Conservation (phyloP, 2,797 vertebrate genomes). For the Microctenopoma stevenorrisi region DNA sequence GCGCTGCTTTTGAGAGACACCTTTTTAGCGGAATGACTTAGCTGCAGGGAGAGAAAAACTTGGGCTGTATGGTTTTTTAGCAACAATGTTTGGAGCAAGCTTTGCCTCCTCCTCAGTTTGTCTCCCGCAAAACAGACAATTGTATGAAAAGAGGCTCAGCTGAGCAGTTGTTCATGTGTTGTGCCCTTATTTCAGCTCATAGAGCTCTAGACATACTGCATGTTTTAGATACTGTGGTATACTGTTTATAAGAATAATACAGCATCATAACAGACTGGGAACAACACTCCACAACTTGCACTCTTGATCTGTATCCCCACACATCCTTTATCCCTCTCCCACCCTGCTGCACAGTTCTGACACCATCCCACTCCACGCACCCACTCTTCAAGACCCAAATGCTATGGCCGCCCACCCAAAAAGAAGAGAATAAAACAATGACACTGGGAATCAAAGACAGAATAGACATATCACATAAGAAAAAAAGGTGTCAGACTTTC, state of each 20-base stretch:
- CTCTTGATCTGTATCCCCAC: conserved; percentile 14
- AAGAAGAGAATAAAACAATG: conserved; percentile 20
- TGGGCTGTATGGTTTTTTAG: conserved; percentile 41
- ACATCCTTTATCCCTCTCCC: conserved; percentile 9
- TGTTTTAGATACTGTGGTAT: conserved; percentile 11
- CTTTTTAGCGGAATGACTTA: conserved; percentile 64
- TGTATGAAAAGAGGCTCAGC: conserved; percentile 26
- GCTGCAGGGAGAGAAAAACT: conserved; percentile 33
- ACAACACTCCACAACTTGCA: conserved; percentile 3
- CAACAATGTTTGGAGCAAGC: conserved; percentile 30
- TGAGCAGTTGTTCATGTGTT: conserved; percentile 10
- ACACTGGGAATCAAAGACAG: conserved; percentile 26
- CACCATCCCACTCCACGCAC: conserved; percentile 27
- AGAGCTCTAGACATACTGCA: background rate
- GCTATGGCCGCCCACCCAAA: conserved; percentile 14
- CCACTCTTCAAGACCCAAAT: conserved; percentile 31
- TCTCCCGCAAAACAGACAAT: conserved; percentile 24
- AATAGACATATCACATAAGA: conserved; percentile 3
- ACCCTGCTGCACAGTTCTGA: conserved; percentile 9
- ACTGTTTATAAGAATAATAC: no score
- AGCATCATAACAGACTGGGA: conserved; percentile 10
- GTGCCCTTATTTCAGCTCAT: conserved; percentile 25
- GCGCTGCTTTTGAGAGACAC: conserved; percentile 49
- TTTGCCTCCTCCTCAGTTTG: conserved; percentile 23
- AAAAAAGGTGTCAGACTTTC: conserved; percentile 31